Evolutionary conservation across 2,113 vertebrate genomes (phyloP).

Genomic region (Engraulis encrasicolus): DNA sequence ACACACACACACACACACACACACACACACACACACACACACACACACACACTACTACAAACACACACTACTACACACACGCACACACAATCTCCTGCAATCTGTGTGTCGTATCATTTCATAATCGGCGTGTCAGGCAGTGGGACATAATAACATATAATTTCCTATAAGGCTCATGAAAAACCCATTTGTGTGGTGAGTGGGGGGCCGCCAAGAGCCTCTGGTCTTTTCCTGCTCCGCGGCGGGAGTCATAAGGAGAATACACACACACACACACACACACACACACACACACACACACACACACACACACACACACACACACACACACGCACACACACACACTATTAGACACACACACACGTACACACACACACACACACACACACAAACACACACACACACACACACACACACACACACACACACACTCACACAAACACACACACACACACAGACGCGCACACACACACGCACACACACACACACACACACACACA

Average conservation of each 20-base stretch:
- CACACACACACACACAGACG: no score
- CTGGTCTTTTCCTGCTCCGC: constrained; percentile 31
- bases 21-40: constrained; percentile 1
- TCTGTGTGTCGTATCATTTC: constrained; percentile 54
- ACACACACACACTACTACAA: not conserved
- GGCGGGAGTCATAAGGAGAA: constrained; percentile 45
- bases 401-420: no score
- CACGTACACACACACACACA: no score
- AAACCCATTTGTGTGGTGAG: constrained; percentile 51
- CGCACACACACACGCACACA: no score
- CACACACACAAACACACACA: no score
- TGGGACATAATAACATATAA: constrained; percentile 57
- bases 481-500: no score
- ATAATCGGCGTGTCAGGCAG: constrained; percentile 57
- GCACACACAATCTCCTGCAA: not conserved
- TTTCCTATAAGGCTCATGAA: constrained; percentile 62
- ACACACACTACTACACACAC: not conserved
- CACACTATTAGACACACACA: no score
- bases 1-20: constrained; percentile 3
- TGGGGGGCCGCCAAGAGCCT: constrained; percentile 33
- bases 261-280: no score
- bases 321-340: no score
- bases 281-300: no score
- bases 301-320: no score
- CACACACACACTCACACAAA: no score